Evolutionary conservation across 2,113 vertebrate species (phyloP).

Genomic region (Gadus macrocephalus): DNA sequence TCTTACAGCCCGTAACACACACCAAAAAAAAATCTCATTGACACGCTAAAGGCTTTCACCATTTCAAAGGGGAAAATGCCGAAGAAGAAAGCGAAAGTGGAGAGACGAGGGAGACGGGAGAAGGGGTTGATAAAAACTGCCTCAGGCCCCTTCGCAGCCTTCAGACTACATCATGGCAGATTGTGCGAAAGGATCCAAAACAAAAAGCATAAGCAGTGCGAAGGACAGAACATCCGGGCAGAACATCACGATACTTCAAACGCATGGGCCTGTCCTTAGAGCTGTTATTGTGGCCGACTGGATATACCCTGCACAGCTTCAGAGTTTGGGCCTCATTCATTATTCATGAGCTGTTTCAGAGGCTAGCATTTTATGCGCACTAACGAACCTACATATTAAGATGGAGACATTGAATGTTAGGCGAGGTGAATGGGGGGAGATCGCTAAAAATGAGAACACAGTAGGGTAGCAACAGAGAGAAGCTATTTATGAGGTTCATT

Average conservation of each 20-base stretch:
- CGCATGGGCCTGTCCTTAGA: slow-evolving; percentile 8
- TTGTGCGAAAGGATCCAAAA: too few species aligned
- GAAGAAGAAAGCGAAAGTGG: background rate
- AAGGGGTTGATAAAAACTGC: slow-evolving; percentile 6
- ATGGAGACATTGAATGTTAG: too few species aligned
- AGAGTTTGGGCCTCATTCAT: slow-evolving; percentile 43
- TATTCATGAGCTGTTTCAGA: slow-evolving; percentile 49
- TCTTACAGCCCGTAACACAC: slow-evolving; percentile 25
- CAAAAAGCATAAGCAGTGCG: too few species aligned
- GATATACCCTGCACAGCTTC: slow-evolving; percentile 2
- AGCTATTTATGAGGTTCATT: too few species aligned
- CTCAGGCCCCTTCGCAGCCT: background rate
- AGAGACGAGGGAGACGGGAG: background rate
- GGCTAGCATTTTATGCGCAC: slow-evolving; percentile 18
- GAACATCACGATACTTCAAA: slow-evolving; percentile 17
- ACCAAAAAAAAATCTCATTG: slow-evolving; percentile 22
- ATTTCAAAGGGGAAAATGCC: slow-evolving; percentile 6
- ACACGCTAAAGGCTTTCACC: slow-evolving; percentile 42
- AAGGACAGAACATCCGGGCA: too few species aligned
- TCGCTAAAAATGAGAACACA: too few species aligned
- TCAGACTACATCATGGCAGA: too few species aligned
- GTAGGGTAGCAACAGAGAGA: too few species aligned
- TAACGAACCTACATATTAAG: slow-evolving; percentile 19
- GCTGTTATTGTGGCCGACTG: too few species aligned
- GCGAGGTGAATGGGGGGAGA: too few species aligned